These are phyloP conservation scores for Ranitomeya variabilis DNA, from an alignment of 2,113 vertebrate genomes.

Conservation along the genomic window DNA sequence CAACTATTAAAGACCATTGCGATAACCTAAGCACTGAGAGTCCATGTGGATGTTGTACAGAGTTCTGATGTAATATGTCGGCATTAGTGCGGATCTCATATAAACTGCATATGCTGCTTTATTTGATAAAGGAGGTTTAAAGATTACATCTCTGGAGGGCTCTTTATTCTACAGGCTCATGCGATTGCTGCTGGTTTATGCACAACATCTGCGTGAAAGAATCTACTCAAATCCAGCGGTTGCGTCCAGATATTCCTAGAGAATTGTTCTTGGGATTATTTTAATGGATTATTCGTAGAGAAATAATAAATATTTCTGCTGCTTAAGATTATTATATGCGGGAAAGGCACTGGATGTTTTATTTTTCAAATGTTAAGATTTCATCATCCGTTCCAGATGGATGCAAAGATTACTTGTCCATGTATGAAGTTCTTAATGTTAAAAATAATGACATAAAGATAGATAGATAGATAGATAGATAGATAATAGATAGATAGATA, in stretches of 20 bases:
- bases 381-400: slow-evolving; percentile 5
- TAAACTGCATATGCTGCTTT: slow-evolving; percentile 61
- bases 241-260: slow-evolving; percentile 73
- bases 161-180: slow-evolving; percentile 73
- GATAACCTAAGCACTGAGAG: background rate
- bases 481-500: background rate
- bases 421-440: background rate
- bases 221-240: slow-evolving; percentile 70
- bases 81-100: slow-evolving; percentile 39
- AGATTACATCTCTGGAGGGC: slow-evolving; percentile 71
- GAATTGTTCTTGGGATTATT: slow-evolving; percentile 76
- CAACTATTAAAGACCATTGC: background rate
- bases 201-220: slow-evolving; percentile 76
- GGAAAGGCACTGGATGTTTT: slow-evolving; percentile 75
- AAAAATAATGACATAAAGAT: background rate
- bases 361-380: slow-evolving; percentile 6
- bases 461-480: background rate
- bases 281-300: slow-evolving; percentile 76
- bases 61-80: background rate
- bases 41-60: background rate
- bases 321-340: slow-evolving; percentile 78
- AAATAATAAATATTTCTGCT: slow-evolving; percentile 80
- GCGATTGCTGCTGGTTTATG: slow-evolving; percentile 71
- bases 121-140: slow-evolving; percentile 69
- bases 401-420: background rate